phyloP scores from a whole-genome alignment of 2,888 invertebrate genomes.

The Axea sp. region DNA sequence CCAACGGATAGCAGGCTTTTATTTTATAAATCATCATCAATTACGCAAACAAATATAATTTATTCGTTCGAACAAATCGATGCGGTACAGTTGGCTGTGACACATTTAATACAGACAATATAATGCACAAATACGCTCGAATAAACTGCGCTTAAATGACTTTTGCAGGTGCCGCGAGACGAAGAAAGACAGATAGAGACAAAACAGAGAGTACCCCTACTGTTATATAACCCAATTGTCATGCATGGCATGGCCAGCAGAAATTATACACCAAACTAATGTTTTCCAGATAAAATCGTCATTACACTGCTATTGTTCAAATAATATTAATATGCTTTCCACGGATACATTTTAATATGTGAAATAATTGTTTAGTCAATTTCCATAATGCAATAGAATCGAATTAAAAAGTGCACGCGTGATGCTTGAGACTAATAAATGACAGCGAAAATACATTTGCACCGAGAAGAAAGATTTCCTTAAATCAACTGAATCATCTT shows the following conservation, averaged over 20 bases:
- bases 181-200: slow-evolving; percentile 19
- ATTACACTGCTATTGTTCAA: slow-evolving; percentile 1
- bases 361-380: too few species aligned
- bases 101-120: slow-evolving; percentile 48
- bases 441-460: too few species aligned
- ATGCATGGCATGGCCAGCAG: slow-evolving; percentile 21
- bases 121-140: slow-evolving; percentile 39
- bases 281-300: slow-evolving; percentile 24
- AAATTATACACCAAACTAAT: slow-evolving; percentile 38
- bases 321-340: background rate
- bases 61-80: slow-evolving; percentile 29
- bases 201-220: slow-evolving; percentile 4
- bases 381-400: too few species aligned
- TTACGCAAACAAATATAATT: slow-evolving; percentile 26
- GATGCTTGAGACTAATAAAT: too few species aligned
- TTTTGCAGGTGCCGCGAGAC: slow-evolving; percentile 41
- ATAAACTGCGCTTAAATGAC: slow-evolving; percentile 51
- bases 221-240: slow-evolving; percentile 22
- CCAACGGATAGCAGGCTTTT: background rate
- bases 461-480: too few species aligned
- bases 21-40: slow-evolving; percentile 22
- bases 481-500: too few species aligned
- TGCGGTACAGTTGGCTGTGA: slow-evolving; percentile 33
- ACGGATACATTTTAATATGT: background rate
- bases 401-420: too few species aligned